Evolutionary conservation across 2,888 invertebrate genomes (phyloP), one percentile per base, ranked within the genome.

Genomic region (Xanthia togata): DNA sequence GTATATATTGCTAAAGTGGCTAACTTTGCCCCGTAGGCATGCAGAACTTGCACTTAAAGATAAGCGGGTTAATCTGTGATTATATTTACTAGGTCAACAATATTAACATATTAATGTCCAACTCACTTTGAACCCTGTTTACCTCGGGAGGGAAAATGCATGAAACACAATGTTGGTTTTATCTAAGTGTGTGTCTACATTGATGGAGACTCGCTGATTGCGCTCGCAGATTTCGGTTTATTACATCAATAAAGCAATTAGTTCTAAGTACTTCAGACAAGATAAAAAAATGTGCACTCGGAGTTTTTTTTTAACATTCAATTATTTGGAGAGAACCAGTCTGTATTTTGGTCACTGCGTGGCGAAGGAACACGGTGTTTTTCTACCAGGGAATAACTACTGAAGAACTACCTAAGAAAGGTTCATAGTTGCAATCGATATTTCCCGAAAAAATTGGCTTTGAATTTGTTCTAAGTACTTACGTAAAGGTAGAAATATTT

Each of bases 71-170:
- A 72, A 64, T 82, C 64, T 60, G 71, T 82, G 77, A 81, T 82
- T 72, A 69, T 65, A 72, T 68, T 71, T 68, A 55, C 70, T 71
- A 38, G 78, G 71, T 72, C 81, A 82, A 77, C 78, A 81, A 69
- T 82, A 81, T 82, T 82, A 81, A 72, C 83, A 81, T 82, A 72
- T 81, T 81, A 77, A 82, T 82, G 77, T 47, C 55, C 26, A 69
- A 68, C 71, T 71, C n/a, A 76, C 38, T 82, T 64, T 53, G 62
- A 68, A 47, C 70, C 11, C 62, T 71, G 77, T 55, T 71, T 64
- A 71, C 70, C 38, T 38, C 11, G 35, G 53, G 31, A 68, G 62
- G 57, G 44, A 82, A 82, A 76, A 76, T 76, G 59, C 59, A 53
- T 74, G 68, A 76, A 79, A 74, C 50, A 63, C 63, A 55, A 55